Percentiles rank a stretch among this genome's conserved stretches.
Conservation (phyloP, 1,140 invertebrate species). For the Ostrea edulis region DNA sequence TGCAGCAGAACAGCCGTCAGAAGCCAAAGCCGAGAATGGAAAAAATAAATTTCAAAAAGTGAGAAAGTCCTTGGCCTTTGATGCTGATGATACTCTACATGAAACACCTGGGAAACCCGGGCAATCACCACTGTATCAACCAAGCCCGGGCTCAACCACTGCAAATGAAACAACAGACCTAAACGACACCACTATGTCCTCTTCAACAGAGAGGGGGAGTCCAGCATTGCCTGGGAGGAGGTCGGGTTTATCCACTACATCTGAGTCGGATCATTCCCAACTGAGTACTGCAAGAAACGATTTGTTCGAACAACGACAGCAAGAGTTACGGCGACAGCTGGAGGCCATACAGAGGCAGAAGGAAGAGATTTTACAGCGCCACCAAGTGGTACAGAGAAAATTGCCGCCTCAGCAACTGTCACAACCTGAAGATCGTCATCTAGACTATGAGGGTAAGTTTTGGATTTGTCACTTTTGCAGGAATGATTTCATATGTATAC, state of each 20-base stretch:
- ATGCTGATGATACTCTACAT: slow-evolving; percentile 63
- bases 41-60: slow-evolving; percentile 11
- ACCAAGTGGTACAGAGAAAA: slow-evolving; percentile 62
- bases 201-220: slow-evolving; percentile 69
- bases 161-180: slow-evolving; percentile 39
- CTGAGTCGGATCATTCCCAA: slow-evolving; percentile 59
- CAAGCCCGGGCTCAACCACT: slow-evolving; percentile 8
- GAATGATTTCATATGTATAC: not conserved
- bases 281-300: slow-evolving; percentile 56
- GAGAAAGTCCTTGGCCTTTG: slow-evolving; percentile 69
- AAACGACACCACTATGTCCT: slow-evolving; percentile 59
- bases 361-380: slow-evolving; percentile 68
- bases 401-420: slow-evolving; percentile 54
- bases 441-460: not conserved
- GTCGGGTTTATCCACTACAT: slow-evolving; percentile 36
- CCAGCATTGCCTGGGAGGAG: slow-evolving; percentile 55
- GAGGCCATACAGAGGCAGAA: slow-evolving; percentile 73
- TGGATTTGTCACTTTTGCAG: not conserved
- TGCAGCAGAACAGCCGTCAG: slow-evolving; percentile 3
- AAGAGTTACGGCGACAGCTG: slow-evolving; percentile 66
- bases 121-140: slow-evolving; percentile 8
- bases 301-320: slow-evolving; percentile 63
- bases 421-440: not conserved
- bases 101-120: slow-evolving; percentile 46
- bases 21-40: slow-evolving; percentile 8